Percentiles rank a stretch among this genome's conserved stretches.
Conservation (phyloP, 1,140 invertebrate species). For the Apis mellifera region Amel_HAv3.1 CM009938.2:9694501-9695000, state of each 20-base stretch:
- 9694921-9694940: no score
- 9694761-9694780: background rate
- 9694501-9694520: background rate
- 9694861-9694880: no score
- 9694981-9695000: no score
- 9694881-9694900: no score
- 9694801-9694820: no score
- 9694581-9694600: conserved; percentile 41
- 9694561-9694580: background rate
- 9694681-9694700: conserved; percentile 47
- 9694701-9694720: conserved; percentile 34
- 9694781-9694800: no score
- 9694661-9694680: conserved; percentile 40
- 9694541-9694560: background rate
- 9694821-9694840: no score
- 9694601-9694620: conserved; percentile 17
- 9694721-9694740: conserved; percentile 39
- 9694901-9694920: no score
- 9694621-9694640: conserved; percentile 26
- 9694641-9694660: conserved; percentile 47
- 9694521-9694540: conserved; percentile 3
- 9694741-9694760: background rate
- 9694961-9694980: no score
- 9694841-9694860: no score
- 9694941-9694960: no score